Conservation (phyloP, 2,113 vertebrate species). For the Mormoops blainvillei region DNA sequence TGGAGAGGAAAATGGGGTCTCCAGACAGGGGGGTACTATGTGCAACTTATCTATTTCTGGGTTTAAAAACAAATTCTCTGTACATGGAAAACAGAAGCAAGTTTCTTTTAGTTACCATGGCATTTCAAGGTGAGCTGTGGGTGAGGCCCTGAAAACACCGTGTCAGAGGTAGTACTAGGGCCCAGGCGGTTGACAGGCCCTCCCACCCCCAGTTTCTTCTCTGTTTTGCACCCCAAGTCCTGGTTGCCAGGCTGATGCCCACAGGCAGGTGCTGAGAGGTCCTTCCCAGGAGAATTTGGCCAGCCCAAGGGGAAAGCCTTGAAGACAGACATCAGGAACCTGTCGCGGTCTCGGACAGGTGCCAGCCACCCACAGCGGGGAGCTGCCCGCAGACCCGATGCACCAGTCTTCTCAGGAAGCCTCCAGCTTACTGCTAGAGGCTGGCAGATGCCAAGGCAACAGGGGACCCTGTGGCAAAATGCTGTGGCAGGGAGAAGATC, state of each 20-base stretch:
- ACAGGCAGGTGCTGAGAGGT: background rate
- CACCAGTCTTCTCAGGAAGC: background rate
- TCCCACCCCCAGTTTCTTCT: background rate
- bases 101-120: background rate
- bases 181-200: background rate
- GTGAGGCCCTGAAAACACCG: background rate
- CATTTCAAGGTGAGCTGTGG: background rate
- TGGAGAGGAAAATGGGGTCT: background rate
- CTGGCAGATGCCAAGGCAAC: background rate
- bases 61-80: background rate
- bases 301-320: background rate
- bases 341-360: accelerated
- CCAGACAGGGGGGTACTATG: background rate
- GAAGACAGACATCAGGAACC: background rate
- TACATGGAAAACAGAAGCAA: background rate
- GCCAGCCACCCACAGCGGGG: background rate
- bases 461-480: background rate
- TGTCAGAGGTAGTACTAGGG: background rate
- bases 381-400: background rate
- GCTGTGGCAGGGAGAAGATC: background rate
- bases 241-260: background rate
- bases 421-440: background rate
- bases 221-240: background rate
- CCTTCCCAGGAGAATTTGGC: background rate
- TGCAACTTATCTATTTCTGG: background rate